Conservation (phyloP, 1,140 invertebrate species). For the Harlomillsia oculata region DNA sequence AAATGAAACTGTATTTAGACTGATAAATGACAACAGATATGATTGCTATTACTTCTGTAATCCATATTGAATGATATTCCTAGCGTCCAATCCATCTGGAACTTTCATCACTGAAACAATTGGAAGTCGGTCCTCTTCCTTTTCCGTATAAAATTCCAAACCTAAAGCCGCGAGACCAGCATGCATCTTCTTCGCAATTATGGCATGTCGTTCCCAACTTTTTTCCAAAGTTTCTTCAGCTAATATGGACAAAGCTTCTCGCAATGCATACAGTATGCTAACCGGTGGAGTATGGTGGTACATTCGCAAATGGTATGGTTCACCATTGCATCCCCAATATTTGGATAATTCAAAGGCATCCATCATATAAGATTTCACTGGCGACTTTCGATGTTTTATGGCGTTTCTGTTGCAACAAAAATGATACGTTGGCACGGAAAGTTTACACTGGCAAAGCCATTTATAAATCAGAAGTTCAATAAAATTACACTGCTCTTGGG, state of each 20-base stretch:
- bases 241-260: slow-evolving; percentile 63
- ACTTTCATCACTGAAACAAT: slow-evolving; percentile 66
- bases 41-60: slow-evolving; percentile 63
- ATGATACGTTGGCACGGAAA: too few species aligned
- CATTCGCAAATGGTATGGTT: slow-evolving; percentile 40
- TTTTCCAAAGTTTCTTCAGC: slow-evolving; percentile 59
- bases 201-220: slow-evolving; percentile 56
- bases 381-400: slow-evolving; percentile 52
- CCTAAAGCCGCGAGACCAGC: slow-evolving; percentile 53
- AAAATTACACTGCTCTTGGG: slow-evolving; percentile 60
- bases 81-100: slow-evolving; percentile 58
- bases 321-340: slow-evolving; percentile 66
- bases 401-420: slow-evolving; percentile 44
- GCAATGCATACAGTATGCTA: slow-evolving; percentile 62
- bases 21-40: too few species aligned
- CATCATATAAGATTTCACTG: slow-evolving; percentile 58
- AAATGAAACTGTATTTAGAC: neutral
- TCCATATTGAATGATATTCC: slow-evolving; percentile 52
- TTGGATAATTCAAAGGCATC: slow-evolving; percentile 61
- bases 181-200: slow-evolving; percentile 54
- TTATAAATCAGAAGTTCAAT: too few species aligned
- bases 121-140: slow-evolving; percentile 56
- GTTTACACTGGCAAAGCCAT: too few species aligned
- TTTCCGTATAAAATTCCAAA: slow-evolving; percentile 56
- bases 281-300: slow-evolving; percentile 75